Percentiles rank a stretch among this genome's conserved stretches.
Conservation (phyloP, 2,888 invertebrate species). For the Drosophila parthenogenetica region DNA sequence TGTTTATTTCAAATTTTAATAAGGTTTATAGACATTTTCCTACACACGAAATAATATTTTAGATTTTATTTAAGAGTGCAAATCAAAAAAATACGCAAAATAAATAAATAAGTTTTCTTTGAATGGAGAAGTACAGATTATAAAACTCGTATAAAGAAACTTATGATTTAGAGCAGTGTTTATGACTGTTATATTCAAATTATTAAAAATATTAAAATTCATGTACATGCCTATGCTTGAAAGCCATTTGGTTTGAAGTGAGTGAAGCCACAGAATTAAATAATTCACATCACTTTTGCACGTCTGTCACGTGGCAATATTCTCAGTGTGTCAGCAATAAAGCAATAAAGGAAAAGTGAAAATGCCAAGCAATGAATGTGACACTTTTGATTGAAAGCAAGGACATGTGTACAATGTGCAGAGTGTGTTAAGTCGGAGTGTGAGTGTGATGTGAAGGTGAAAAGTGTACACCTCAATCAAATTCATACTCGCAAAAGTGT, state of each 20-base stretch:
- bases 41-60: too few relatives aligned
- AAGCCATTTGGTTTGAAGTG: conserved; percentile 29
- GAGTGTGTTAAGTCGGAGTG: conserved; percentile 4
- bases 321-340: conserved; percentile 33
- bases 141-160: too few relatives aligned
- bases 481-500: conserved; percentile 24
- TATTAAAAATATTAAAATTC: conserved; percentile 5
- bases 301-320: conserved; percentile 49
- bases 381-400: conserved; percentile 76
- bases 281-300: conserved; percentile 36
- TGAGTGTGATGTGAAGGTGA: background rate
- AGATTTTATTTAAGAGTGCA: too few relatives aligned
- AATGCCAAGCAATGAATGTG: conserved; percentile 63
- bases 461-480: conserved; percentile 47
- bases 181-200: background rate
- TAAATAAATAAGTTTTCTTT: too few relatives aligned
- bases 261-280: conserved; percentile 22
- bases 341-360: conserved; percentile 54
- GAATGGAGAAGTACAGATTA: too few relatives aligned
- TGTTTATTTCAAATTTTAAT: too few relatives aligned
- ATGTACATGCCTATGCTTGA: background rate
- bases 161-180: background rate
- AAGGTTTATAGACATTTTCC: too few relatives aligned
- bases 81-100: too few relatives aligned
- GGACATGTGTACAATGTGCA: conserved; percentile 12